Evolutionary conservation across 2,888 invertebrate genomes (phyloP), one percentile per base, ranked within the genome.

Genomic region (Augiades crinisus): DNA sequence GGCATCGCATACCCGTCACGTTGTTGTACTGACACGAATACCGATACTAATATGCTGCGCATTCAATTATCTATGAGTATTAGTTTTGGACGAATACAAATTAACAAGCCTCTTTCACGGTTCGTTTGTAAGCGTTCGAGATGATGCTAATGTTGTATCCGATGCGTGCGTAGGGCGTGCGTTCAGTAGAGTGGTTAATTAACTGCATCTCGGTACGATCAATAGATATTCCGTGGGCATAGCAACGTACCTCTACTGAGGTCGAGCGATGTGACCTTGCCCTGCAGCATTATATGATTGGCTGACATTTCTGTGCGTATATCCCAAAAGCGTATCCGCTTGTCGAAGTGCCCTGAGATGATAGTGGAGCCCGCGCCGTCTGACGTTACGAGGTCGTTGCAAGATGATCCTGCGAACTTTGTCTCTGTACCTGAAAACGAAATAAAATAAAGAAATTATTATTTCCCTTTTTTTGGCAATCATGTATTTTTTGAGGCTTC

Each of bases 281-380:
- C 98, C 77, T 96, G 96, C 57, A 99, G 92, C 60, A 94, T 82
- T 59, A 98, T 95, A 82, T 98, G 96, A 74, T 96, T 96, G 56
- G 94, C 93, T 62, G 94, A 94, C 68, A 94, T 93, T 68, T 98
- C 97, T 10, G 95, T 93, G 67, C 99, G 92, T 57, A 95, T 95
- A 83, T 99, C 99, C 99, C 99, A 99, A 84, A 99, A 97, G 46
- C 99, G 93, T 65, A 99, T 95, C 72, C 95, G 95, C 84, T 98
- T 98, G 90, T 99, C 99, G 82, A 96, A 99, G 90, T 99, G 99
- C 16, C 99, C 99, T 69, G 98, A 98, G 68, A 99, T 97, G 65
- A 99, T 96, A 47, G 96, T 95, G 12, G 96, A 94, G 31, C 96
- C 96, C 7, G 94, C 92, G 56, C 95, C 94, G 75, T 97, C 96